phyloP scores from a whole-genome alignment of 2,797 vertebrate species.

The Discoglossus pictus region DNA sequence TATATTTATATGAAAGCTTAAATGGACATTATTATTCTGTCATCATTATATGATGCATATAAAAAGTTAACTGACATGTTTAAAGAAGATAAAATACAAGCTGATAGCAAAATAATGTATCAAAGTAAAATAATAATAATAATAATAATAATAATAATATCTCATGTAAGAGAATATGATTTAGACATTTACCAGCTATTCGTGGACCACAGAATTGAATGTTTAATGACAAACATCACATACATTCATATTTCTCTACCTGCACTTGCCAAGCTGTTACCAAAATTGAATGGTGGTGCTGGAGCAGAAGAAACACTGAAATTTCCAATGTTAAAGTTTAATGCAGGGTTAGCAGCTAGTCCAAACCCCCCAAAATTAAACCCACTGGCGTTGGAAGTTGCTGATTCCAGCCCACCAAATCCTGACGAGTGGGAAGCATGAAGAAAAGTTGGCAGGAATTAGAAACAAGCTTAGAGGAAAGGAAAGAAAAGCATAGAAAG shows the following conservation, averaged over 20 bases:
- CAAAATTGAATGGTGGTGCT: conserved; percentile 94
- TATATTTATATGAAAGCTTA: too few species aligned
- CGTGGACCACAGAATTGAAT: conserved; percentile 70
- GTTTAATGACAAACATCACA: conserved; percentile 58
- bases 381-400: conserved; percentile 88
- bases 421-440: conserved; percentile 83
- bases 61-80: too few species aligned
- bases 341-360: conserved; percentile 90
- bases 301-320: conserved; percentile 90
- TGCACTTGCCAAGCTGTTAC: conserved; percentile 95
- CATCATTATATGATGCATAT: too few species aligned
- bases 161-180: background rate
- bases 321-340: conserved; percentile 96
- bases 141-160: too few species aligned
- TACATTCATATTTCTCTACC: conserved; percentile 77
- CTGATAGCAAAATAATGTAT: too few species aligned
- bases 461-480: conserved; percentile 34
- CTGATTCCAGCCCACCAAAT: conserved; percentile 96
- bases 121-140: too few species aligned
- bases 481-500: conserved; percentile 38
- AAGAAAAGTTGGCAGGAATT: conserved; percentile 73
- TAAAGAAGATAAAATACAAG: too few species aligned
- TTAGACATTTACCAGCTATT: conserved; percentile 52
- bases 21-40: too few species aligned
- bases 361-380: conserved; percentile 98